phyloP scores from a whole-genome alignment of 1,140 invertebrate genomes.

The Mamestra configurata region DNA sequence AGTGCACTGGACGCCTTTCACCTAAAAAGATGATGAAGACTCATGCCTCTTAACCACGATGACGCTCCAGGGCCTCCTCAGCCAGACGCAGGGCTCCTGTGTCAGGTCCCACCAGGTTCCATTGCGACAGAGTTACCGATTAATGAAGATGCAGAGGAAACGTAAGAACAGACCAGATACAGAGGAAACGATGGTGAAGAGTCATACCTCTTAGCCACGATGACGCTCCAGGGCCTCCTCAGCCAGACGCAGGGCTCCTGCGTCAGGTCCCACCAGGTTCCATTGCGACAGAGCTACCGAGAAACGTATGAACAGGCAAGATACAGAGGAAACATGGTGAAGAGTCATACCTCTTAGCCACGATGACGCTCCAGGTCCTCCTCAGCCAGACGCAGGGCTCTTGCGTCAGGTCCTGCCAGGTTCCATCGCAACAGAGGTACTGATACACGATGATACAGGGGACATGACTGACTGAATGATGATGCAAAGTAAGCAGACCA shows the following conservation, averaged over 20 bases:
- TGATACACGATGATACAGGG: no score
- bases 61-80: constrained; percentile 93
- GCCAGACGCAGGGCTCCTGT: constrained; percentile 91
- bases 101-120: constrained; percentile 90
- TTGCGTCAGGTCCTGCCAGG: constrained; percentile 88
- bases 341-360: constrained; percentile 88
- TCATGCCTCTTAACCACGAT: constrained; percentile 89
- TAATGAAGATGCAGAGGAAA: no score
- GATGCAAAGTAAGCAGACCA: no score
- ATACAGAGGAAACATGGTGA: no score
- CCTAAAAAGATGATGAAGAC: no score
- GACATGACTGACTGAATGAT: no score
- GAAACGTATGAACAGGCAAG: no score
- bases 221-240: constrained; percentile 92
- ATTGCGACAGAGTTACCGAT: no score
- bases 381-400: constrained; percentile 93
- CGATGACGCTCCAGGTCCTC: constrained; percentile 92
- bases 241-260: constrained; percentile 92
- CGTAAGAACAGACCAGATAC: no score
- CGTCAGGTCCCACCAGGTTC: constrained; percentile 89
- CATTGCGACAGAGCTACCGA: no score
- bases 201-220: constrained; percentile 89
- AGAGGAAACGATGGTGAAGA: no score
- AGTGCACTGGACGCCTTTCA: no score
- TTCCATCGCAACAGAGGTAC: constrained; percentile 95